Conservation (phyloP, 2,113 vertebrate genomes). For the Thymallus thymallus region DNA sequence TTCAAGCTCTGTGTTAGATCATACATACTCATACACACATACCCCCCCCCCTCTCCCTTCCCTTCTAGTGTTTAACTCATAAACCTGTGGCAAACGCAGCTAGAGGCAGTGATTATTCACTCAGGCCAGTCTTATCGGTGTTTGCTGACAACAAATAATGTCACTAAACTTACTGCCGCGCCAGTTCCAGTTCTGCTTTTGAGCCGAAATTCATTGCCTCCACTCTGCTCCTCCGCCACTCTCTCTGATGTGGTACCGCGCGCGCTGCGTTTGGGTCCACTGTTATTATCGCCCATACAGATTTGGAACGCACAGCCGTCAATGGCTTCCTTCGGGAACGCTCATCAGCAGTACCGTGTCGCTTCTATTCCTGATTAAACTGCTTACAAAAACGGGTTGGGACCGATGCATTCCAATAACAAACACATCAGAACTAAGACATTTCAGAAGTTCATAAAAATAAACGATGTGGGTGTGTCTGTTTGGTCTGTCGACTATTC, state of each 20-base stretch:
- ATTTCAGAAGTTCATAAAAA: neutral
- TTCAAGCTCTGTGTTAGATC: constrained; percentile 32
- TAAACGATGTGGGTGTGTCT: constrained; percentile 12
- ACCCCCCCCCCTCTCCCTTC: neutral
- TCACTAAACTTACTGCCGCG: constrained; percentile 41
- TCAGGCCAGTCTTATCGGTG: neutral
- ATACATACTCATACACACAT: constrained; percentile 31
- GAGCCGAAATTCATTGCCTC: neutral
- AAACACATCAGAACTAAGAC: neutral
- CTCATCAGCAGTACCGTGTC: too few species aligned
- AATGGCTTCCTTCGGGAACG: too few species aligned
- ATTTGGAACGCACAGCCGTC: too few species aligned
- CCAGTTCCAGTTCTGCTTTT: constrained; percentile 42
- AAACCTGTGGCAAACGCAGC: neutral
- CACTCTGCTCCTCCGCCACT: neutral
- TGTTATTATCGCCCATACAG: too few species aligned
- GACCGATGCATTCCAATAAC: too few species aligned
- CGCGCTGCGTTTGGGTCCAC: too few species aligned
- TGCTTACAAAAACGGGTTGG: too few species aligned
- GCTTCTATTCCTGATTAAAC: too few species aligned
- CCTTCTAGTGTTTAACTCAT: neutral
- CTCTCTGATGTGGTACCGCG: neutral
- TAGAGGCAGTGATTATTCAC: neutral
- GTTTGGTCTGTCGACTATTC: too few species aligned
- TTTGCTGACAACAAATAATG: constrained; percentile 23